phyloP scores from a whole-genome alignment of 2,888 invertebrate species.

The Altica lythri region DNA sequence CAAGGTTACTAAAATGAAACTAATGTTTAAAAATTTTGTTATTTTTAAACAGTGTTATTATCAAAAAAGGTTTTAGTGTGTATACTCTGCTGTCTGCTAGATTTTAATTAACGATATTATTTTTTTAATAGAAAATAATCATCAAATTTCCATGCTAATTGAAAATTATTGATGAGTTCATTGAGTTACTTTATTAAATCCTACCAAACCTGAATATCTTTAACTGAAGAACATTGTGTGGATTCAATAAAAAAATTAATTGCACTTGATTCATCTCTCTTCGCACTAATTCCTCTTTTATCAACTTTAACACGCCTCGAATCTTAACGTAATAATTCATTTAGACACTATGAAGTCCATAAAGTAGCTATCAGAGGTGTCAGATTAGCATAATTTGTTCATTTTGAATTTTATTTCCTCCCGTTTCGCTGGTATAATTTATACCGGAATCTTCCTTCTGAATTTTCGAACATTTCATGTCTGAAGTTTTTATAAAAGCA shows the following conservation, averaged over 20 bases:
- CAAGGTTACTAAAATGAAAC: no score
- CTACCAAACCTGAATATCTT: no score
- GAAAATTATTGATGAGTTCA: no score
- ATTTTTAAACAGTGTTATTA: no score
- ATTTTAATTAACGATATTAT: no score
- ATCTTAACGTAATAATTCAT: slow-evolving; percentile 19
- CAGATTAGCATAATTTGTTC: slow-evolving; percentile 24
- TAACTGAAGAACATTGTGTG: background rate
- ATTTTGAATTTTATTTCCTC: slow-evolving; percentile 22
- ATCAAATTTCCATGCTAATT: no score
- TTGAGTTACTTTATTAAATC: no score
- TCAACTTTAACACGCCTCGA: slow-evolving; percentile 18
- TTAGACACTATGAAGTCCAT: slow-evolving; percentile 24
- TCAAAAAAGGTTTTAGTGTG: no score
- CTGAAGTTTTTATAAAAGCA: slow-evolving; percentile 15
- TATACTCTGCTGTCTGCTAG: no score
- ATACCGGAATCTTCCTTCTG: slow-evolving; percentile 10
- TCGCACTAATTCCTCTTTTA: slow-evolving; percentile 19
- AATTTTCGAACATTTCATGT: slow-evolving; percentile 15
- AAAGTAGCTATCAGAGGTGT: slow-evolving; percentile 25
- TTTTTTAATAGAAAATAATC: no score
- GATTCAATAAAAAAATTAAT: slow-evolving; percentile 8
- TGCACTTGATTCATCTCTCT: slow-evolving; percentile 15
- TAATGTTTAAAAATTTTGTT: no score
- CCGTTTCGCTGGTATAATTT: slow-evolving; percentile 10